Base-by-base conservation (phyloP, 1,140 invertebrate genomes). In the Drosophila tsacasi region DNA sequence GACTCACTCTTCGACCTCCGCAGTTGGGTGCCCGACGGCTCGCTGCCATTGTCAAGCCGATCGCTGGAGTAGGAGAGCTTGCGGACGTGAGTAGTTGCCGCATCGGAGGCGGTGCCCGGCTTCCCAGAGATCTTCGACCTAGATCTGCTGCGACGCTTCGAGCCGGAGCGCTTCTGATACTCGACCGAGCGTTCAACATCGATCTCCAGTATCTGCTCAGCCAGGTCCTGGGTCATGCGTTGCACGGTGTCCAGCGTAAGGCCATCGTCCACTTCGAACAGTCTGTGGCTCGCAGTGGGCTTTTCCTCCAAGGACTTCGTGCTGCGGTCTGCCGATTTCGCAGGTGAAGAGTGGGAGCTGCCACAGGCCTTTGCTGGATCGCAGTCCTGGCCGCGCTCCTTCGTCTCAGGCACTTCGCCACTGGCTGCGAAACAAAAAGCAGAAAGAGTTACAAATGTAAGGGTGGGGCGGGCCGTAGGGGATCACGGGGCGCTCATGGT, bases 31-130 rank as follows among this genome's bases (percentile, higher is more conserved):
- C 13, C 23, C 9, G 13, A 17, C 0, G 55, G 6, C 21, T 47
- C 27, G 7, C 8, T 13, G n/a, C 54, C 54, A n/a, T 65, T 63
- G 23, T 89, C 46, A 15, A 87, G 40, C 9, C 59, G 32, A 12
- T 87, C 84, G 35, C 76, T 81, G 9, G 84, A 90, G 35, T 90
- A 89, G 10, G 84, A 79, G 4, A 89, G 64, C 54, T 89, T 89
- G 55, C 84, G 84, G 17, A 81, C 63, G 55, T 87, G 81, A 10
- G 55, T 65, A 21, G 46, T 25, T n/a, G 17, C 17, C 6, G 32
- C 39, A 47, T 39, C 23, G n/a, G 23, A 52, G 49, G 39, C 49
- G 17, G 39, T 10, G 32, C 8, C 12, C 19, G 58, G 42, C 23
- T 77, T 74, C 2, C 52, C 39, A 9, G n/a, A 30, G 19, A 59